These are phyloP conservation scores for Rynchops niger DNA, from an alignment of 2,113 vertebrate genomes.

Conservation along the genomic window DNA sequence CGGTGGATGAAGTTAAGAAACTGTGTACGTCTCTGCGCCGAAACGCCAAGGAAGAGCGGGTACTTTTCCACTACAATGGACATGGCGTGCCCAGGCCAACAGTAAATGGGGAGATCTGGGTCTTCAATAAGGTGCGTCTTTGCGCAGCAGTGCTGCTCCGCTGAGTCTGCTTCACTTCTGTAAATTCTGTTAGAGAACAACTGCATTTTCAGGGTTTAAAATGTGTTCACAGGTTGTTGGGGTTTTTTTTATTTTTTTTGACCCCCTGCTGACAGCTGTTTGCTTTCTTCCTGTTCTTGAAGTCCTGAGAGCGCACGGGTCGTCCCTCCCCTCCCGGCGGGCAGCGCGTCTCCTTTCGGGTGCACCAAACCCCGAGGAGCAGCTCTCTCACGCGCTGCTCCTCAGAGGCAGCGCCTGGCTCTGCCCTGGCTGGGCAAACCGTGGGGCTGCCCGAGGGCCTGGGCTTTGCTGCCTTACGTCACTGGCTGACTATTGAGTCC, in stretches of 20 bases:
- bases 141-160: neutral
- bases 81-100: constrained; percentile 96
- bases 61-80: constrained; percentile 99
- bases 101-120: constrained; percentile 98
- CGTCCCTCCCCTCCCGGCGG: neutral
- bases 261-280: neutral
- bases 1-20: constrained; percentile 98
- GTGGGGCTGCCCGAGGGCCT: neutral
- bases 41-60: constrained; percentile 96
- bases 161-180: no score
- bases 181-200: neutral
- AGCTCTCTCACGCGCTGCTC: neutral
- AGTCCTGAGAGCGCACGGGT: neutral
- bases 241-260: neutral
- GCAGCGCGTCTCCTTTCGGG: neutral
- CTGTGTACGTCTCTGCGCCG: constrained; percentile 93
- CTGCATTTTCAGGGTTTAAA: neutral
- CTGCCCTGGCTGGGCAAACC: neutral
- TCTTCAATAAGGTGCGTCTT: constrained; percentile 93
- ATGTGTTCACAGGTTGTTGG: no score
- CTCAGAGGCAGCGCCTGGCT: neutral
- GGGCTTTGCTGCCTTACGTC: neutral
- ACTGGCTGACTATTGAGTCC: neutral
- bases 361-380: neutral
- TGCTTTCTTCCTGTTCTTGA: neutral